Evolutionary conservation across 2,888 invertebrate genomes (phyloP).

Genomic region (Agriopis leucophaearia): DNA sequence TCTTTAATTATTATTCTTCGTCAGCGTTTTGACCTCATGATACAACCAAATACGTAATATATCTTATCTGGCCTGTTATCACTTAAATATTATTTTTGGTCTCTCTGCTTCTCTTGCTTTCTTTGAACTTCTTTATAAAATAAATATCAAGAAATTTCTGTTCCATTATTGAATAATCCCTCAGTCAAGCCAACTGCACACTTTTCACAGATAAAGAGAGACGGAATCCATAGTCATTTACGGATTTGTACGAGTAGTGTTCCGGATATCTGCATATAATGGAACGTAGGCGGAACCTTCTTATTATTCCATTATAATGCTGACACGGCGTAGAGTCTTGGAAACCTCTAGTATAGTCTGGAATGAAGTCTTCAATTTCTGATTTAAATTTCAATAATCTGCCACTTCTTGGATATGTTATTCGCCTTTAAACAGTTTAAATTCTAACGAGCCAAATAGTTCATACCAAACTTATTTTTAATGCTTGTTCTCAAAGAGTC

Average conservation of each 20-base stretch:
- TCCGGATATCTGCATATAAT: constrained; percentile 80
- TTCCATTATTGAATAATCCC: neutral
- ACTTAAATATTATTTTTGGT: neutral
- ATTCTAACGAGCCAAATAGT: neutral
- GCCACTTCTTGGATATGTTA: constrained; percentile 15
- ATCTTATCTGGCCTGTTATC: neutral
- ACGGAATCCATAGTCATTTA: constrained; percentile 56
- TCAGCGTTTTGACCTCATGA: no score
- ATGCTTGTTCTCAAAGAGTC: no score
- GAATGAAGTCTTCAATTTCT: constrained; percentile 32
- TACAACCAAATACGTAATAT: no score
- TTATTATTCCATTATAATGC: constrained; percentile 73
- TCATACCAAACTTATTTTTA: neutral
- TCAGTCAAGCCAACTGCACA: neutral
- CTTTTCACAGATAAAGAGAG: constrained; percentile 42
- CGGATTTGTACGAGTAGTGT: constrained; percentile 51
- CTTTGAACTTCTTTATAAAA: neutral
- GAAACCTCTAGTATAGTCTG: constrained; percentile 30
- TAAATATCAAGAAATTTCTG: neutral
- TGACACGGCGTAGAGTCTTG: constrained; percentile 48
- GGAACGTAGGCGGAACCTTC: constrained; percentile 71
- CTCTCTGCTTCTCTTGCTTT: neutral
- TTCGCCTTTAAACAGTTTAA: neutral
- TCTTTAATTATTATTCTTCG: no score
- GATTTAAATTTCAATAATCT: constrained; percentile 31